Evolutionary conservation across 2,113 vertebrate species (phyloP), one percentile per base, ranked within the genome.

Genomic region (Gymnocephalus cernua): DNA sequence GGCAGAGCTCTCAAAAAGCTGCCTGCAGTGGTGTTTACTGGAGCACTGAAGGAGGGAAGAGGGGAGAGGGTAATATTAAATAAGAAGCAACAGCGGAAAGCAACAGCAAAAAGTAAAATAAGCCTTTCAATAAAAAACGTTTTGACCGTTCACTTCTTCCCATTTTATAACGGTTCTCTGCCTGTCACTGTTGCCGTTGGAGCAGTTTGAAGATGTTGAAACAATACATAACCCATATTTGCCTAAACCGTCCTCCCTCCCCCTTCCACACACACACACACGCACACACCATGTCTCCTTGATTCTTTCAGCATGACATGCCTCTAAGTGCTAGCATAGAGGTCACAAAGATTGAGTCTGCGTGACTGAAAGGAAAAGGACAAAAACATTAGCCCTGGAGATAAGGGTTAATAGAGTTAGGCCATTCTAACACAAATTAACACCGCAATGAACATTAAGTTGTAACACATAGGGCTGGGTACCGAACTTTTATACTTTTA

Each of bases 151-250:
- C 0, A 16, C 13, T 67, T 66, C 2, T 47, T 45, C 18, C 8
- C 25, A 10, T 71, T 50, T 53, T 32, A 0, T 27, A 44, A 15
- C n/a, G 23, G 3, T 6, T 58, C 10, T 50, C 53, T 57, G 45
- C 41, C 2, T 45, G 27, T 53, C 19, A 6, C 16, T 69, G 12
- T 50, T 72, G 77, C 70, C 0, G 32, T 80, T 29, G 29, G 54
- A 74, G 77, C 63, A 61, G 80, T 80, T 82, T 79, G 27, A 73
- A 65, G 59, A 67, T 90, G 93, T 91, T 90, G 70, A 64, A 87
- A 90, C 74, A 74, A 74, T 78, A 91, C 73, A 88, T 87, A 90
- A 72, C 88, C 91, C 84, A 19, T 88, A 90, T 92, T 92, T 90
- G 50, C 25, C 44, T 54, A 38, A 41, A 11, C 6, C 62, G 14